Conservation (phyloP, 2,888 invertebrate genomes). For the Spilarctia lutea region DNA sequence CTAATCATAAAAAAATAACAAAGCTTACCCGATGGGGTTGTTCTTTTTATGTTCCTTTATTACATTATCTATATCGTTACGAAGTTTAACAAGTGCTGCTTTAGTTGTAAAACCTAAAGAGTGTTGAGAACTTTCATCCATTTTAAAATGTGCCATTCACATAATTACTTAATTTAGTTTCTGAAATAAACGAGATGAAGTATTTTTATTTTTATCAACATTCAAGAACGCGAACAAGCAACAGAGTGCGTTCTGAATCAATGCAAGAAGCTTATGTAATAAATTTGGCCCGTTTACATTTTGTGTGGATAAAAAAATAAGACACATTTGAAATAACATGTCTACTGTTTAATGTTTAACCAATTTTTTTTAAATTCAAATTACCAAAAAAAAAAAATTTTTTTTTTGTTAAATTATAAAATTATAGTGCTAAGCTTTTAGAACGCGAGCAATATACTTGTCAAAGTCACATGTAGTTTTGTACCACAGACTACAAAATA, state of each 20-base stretch:
- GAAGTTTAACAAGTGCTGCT: constrained; percentile 89
- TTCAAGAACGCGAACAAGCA: constrained; percentile 14
- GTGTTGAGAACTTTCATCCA: constrained; percentile 72
- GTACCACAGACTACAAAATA: not conserved
- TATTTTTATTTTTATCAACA: constrained; percentile 41
- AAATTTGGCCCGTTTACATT: not conserved
- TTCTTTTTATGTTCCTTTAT: constrained; percentile 88
- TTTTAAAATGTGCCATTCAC: constrained; percentile 54
- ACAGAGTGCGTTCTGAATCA: constrained; percentile 35
- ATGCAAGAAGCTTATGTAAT: constrained; percentile 7
- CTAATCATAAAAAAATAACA: not conserved
- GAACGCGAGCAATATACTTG: not conserved
- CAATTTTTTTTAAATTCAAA: not conserved
- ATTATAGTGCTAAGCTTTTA: not conserved
- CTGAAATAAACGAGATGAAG: constrained; percentile 7
- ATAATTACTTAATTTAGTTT: constrained; percentile 43
- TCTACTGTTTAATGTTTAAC: not conserved
- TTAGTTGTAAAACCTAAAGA: constrained; percentile 88
- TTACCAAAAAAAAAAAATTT: not conserved
- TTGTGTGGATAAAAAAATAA: not conserved
- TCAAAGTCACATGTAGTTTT: not conserved
- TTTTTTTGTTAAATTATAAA: not conserved
- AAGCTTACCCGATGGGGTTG: constrained; percentile 74
- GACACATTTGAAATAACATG: not conserved
- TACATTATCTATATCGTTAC: constrained; percentile 89